These are phyloP conservation scores for Catocala sponsa DNA, from an alignment of 2,888 invertebrate species.

Conservation along the genomic window DNA sequence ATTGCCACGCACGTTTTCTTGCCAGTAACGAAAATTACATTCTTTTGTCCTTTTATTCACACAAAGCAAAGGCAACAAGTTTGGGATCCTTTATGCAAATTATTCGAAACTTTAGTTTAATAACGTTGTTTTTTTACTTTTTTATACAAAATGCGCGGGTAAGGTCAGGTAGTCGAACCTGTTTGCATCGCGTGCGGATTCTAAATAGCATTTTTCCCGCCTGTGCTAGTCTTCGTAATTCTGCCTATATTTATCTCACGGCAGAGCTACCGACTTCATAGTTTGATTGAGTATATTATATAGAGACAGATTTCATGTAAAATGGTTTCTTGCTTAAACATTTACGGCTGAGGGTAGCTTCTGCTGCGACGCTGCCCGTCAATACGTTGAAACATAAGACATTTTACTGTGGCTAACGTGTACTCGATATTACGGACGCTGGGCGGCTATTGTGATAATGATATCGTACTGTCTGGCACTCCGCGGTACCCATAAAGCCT, in stretches of 20 bases:
- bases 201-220: constrained; percentile 30
- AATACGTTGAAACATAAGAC: no score
- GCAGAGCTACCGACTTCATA: no score
- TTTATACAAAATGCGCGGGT: constrained; percentile 23
- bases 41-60: constrained; percentile 3
- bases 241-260: not conserved
- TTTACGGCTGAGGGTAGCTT: no score
- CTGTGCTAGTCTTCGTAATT: constrained; percentile 17
- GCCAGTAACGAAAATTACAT: not conserved
- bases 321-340: no score
- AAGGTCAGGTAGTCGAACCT: constrained; percentile 40
- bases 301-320: no score
- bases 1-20: not conserved
- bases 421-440: no score
- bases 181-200: constrained; percentile 37
- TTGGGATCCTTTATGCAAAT: constrained; percentile 40
- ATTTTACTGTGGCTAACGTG: no score
- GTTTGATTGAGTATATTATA: no score
- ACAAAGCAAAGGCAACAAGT: constrained; percentile 11
- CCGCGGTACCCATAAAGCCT: no score
- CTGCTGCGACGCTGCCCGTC: no score
- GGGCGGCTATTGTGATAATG: no score
- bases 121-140: constrained; percentile 35
- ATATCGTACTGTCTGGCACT: no score
- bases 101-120: constrained; percentile 38